Evolutionary conservation across 2,113 vertebrate species (phyloP).

Genomic region (Antechinus flavipes): DNA sequence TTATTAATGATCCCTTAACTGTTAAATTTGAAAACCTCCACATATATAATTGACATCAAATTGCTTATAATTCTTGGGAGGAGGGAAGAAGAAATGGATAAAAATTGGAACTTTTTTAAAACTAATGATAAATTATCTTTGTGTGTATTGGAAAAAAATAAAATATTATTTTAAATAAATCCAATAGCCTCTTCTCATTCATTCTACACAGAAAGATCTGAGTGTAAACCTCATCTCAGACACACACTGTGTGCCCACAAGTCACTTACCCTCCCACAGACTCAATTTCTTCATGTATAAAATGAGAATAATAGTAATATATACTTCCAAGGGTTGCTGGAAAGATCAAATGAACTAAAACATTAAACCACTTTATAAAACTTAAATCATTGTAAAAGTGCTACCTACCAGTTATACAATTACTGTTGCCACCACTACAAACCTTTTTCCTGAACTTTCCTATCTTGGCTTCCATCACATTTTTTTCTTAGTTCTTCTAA

Average conservation of each 20-base stretch:
- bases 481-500: not conserved
- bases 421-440: not conserved
- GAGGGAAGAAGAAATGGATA: not conserved
- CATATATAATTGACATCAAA: not conserved
- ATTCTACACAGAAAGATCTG: not conserved
- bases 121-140: not conserved
- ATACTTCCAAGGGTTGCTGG: not conserved
- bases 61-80: not conserved
- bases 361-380: not conserved
- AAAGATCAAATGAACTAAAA: slow-evolving; percentile 14
- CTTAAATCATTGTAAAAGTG: not conserved
- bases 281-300: slow-evolving; percentile 21
- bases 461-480: not conserved
- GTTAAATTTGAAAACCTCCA: not conserved
- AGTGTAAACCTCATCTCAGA: slow-evolving; percentile 1
- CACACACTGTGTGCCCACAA: not conserved
- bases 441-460: not conserved
- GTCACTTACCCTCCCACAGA: slow-evolving; percentile 1
- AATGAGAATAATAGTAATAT: slow-evolving; percentile 30
- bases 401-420: not conserved
- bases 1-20: not conserved
- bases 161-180: not conserved
- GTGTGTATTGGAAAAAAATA: not conserved
- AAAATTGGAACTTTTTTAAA: not conserved
- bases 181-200: not conserved